Base-by-base conservation (phyloP, 1,140 invertebrate species). In the Drosophila eugracilis region DNA sequence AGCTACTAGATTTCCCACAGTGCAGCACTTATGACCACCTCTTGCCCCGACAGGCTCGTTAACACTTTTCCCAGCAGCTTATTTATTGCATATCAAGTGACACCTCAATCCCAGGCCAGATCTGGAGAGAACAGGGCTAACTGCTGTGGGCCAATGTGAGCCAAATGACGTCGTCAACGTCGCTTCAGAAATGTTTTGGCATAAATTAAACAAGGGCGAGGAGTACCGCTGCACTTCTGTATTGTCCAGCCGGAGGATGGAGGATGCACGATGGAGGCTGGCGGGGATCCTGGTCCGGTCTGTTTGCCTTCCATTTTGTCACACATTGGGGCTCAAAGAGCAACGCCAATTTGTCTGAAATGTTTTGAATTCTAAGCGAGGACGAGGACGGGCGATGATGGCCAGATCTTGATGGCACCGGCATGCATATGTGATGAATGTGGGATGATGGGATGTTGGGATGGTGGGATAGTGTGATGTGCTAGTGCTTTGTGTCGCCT, bases 291-390 rank as follows among this genome's bases (percentile, higher is more conserved):
- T 44, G 14, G 32, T 32, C 22, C 30, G 45, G 24, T 59, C 59
- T 85, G 81, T 86, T 86, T 85, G 83, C 74, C 63, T 70, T 86
- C 81, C 81, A 86, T 85, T 85, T 85, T 85, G 81, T 85, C 81
- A 81, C 81, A 85, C 81, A 71, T 85, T 80, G 81, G 60, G 65
- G 81, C 55, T 73, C 69, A 73, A 85, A 85, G 62, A 86, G 83
- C 81, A 83, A 86, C 83, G 81, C 81, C 81, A 85, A 85, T 85
- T 85, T 85, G 81, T 85, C 81, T 85, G 81, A 85, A 85, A 85
- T 85, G 81, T 85, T 85, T 85, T 86, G 81, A 85, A 85, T 85
- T 86, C 81, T 81, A 86, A 85, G 69, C 77, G 81, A 53, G 72
- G 58, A 55, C 37, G 34, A 17, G 14, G 14, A 37, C 36, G 53